Evolutionary conservation across 2,888 invertebrate species (phyloP).

Genomic region (Choristoneura rosaceana): DNA sequence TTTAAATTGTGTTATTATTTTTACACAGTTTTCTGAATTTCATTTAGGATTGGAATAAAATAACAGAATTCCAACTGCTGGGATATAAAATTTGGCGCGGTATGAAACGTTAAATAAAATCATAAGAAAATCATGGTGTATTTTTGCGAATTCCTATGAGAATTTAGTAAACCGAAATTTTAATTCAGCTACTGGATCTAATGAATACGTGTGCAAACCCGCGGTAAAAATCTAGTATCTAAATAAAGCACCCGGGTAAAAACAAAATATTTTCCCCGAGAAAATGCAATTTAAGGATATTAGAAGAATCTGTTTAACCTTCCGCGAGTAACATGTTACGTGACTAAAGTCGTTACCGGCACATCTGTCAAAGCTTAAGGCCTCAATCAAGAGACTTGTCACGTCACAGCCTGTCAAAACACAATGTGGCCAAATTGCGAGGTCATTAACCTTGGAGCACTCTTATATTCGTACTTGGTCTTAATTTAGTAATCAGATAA

Average conservation of each 20-base stretch:
- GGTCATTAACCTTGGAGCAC: constrained; percentile 18
- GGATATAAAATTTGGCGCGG: too few relatives aligned
- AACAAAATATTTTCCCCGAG: neutral
- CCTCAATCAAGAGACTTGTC: neutral
- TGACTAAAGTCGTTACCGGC: constrained; percentile 11
- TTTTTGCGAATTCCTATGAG: too few relatives aligned
- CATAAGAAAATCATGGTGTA: too few relatives aligned
- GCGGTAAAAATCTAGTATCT: neutral
- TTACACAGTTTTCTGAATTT: neutral
- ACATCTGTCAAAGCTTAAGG: constrained; percentile 14
- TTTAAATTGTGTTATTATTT: neutral
- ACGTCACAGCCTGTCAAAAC: constrained; percentile 10
- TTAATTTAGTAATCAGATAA: constrained; percentile 7
- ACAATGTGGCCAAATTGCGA: constrained; percentile 15
- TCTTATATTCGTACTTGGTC: constrained; percentile 4
- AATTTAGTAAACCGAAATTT: too few relatives aligned
- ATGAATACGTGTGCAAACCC: too few relatives aligned
- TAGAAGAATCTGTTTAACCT: constrained; percentile 5
- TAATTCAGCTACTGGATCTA: too few relatives aligned
- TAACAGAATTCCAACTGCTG: too few relatives aligned
- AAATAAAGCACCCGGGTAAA: neutral
- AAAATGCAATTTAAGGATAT: constrained; percentile 7
- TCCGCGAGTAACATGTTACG: neutral
- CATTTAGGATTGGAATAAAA: too few relatives aligned
- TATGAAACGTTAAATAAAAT: too few relatives aligned